Percentiles rank a stretch among this genome's conserved stretches.
These are phyloP conservation scores for Electrophaes corylata DNA, from an alignment of 2,888 invertebrate genomes.

Conservation along the genomic window DNA sequence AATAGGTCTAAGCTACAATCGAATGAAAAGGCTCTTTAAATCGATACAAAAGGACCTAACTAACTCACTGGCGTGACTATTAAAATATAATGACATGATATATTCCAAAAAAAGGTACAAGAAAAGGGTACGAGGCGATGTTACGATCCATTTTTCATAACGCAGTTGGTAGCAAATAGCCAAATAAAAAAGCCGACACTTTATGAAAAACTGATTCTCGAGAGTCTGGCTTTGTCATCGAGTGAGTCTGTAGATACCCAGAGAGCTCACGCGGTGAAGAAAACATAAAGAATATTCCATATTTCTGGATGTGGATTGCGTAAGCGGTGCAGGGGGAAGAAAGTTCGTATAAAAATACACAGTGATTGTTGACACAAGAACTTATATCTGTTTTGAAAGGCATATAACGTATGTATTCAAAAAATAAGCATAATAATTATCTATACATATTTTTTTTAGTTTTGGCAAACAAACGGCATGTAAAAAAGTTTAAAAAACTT, in stretches of 20 bases:
- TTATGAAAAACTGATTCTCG: constrained; percentile 80
- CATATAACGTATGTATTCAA: no score
- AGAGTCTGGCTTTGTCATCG: constrained; percentile 80
- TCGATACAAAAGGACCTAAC: constrained; percentile 77
- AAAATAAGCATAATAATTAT: no score
- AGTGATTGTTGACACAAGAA: no score
- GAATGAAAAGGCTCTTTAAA: constrained; percentile 72
- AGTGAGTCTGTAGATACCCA: constrained; percentile 49
- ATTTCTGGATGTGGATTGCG: constrained; percentile 79
- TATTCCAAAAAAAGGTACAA: constrained; percentile 72
- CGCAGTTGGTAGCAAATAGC: constrained; percentile 85
- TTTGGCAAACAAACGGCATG: no score
- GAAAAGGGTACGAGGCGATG: constrained; percentile 78
- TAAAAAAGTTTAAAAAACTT: no score
- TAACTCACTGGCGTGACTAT: constrained; percentile 81
- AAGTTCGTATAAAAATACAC: no score
- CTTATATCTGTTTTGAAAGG: no score
- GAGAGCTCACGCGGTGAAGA: constrained; percentile 78
- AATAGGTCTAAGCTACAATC: constrained; percentile 81
- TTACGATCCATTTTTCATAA: constrained; percentile 83
- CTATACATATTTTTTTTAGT: no score
- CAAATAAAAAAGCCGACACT: constrained; percentile 83
- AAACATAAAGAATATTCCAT: constrained; percentile 81
- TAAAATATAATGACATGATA: constrained; percentile 85
- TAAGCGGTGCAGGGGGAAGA: constrained; percentile 55